phyloP scores from a whole-genome alignment of 53 echinoderm and acorn worm species.

The Zoroaster sp. region DNA sequence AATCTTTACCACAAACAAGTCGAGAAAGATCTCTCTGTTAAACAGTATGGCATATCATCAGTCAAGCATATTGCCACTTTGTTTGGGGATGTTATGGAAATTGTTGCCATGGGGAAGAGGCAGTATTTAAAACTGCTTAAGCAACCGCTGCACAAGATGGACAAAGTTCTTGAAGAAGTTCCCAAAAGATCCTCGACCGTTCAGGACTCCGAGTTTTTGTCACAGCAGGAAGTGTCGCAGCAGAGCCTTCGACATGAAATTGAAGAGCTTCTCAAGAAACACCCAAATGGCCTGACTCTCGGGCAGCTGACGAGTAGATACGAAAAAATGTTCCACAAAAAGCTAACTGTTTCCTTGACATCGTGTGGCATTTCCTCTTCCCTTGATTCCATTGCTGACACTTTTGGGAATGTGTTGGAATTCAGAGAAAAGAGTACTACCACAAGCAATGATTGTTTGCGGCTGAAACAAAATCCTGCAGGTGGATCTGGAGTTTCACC shows the following conservation, averaged over 20 bases:
- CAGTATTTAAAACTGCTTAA: not conserved
- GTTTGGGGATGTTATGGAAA: slow-evolving; percentile 11
- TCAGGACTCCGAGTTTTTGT: not conserved
- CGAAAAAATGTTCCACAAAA: not conserved
- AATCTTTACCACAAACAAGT: not conserved
- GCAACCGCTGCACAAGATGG: not conserved
- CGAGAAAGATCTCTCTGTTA: slow-evolving; percentile 2
- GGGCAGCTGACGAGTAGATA: not conserved
- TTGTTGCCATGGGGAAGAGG: not conserved
- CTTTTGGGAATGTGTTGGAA: not conserved
- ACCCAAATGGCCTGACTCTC: not conserved
- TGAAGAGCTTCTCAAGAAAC: not conserved
- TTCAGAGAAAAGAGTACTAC: not conserved
- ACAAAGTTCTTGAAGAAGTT: not conserved
- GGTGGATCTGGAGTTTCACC: not conserved
- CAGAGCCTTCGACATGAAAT: not conserved
- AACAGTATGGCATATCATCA: slow-evolving; percentile 11
- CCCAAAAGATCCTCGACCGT: no score
- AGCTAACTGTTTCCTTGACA: not conserved
- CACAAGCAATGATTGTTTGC: not conserved
- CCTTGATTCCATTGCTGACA: not conserved
- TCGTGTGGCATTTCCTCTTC: not conserved
- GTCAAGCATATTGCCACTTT: slow-evolving; percentile 8
- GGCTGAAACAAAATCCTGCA: not conserved
- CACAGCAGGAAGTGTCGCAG: not conserved